Evolutionary conservation across 2,888 invertebrate genomes (phyloP), one percentile per base, ranked within the genome.

Genomic region (Cheilosia variabilis): DNA sequence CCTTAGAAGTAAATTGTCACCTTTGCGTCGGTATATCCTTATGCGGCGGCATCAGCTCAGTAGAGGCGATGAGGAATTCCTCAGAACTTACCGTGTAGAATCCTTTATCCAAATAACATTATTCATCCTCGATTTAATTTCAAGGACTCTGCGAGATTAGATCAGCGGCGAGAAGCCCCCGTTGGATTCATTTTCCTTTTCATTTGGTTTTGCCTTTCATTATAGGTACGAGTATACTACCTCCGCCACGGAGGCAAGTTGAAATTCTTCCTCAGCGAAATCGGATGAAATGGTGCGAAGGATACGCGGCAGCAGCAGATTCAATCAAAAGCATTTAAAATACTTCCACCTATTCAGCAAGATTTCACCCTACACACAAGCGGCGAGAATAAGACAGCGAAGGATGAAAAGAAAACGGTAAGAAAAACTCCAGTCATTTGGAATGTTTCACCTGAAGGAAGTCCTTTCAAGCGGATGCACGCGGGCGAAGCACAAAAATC

Each of bases 41-140:
- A 5, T 27, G 50, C 41, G 47, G 27, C 60, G 31, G 22, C n/a
- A 24, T 24, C 5, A 15, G 6, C 43, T 9, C 13, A 27, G 5
- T 17, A 27, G 3, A 41, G 34, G 43, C 13, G 31, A 17, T 17
- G 43, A 15, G 22, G 78, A 80, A 76, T 76, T 81, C 71, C 80
- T 81, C 50, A 68, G 76, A 86, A 76, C 58, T 81, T 68, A 68
- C 71, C 81, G 57, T 60, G 86, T 57, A 86, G 76, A 86, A 81
- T 86, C 86, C 86, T 86, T 81, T 77, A 80, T 81, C 81, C 76
- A 81, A 81, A 86, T 77, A 86, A 72, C 66, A 81, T 81, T 86
- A 86, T 81, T 81, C 76, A 86, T 86, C 81, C 45, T 81, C 86
- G 81, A 86, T 86, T 86, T 86, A 81, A 86, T 77, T 86, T 81